phyloP scores from a whole-genome alignment of 2,888 invertebrate genomes.

The Ganaspis brasiliensis region DNA sequence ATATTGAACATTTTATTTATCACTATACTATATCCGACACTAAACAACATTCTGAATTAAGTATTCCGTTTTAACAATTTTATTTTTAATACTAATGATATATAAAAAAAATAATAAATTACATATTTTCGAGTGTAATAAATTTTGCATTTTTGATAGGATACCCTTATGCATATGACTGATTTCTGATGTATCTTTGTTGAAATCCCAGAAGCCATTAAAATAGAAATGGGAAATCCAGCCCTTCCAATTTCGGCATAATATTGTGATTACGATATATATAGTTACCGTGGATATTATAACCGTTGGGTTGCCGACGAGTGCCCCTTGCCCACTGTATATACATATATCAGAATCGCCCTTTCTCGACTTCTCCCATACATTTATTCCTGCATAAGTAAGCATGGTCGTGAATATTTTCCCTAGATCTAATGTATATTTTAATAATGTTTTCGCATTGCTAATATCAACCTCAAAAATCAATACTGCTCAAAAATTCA shows the following conservation, averaged over 20 bases:
- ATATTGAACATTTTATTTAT: too few relatives aligned
- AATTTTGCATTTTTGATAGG: slow-evolving; percentile 54
- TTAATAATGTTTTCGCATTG: slow-evolving; percentile 62
- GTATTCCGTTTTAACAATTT: too few relatives aligned
- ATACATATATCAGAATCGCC: slow-evolving; percentile 70
- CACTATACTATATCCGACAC: too few relatives aligned
- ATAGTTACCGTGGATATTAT: slow-evolving; percentile 51
- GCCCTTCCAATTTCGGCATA: slow-evolving; percentile 78
- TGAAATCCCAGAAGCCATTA: slow-evolving; percentile 78
- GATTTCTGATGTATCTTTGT: slow-evolving; percentile 67
- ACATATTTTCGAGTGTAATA: not conserved
- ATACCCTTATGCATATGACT: slow-evolving; percentile 58
- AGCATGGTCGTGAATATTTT: slow-evolving; percentile 70
- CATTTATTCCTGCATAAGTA: slow-evolving; percentile 78
- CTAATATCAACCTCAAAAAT: slow-evolving; percentile 11
- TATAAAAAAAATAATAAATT: not conserved
- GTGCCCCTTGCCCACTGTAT: slow-evolving; percentile 69
- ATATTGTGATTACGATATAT: slow-evolving; percentile 79
- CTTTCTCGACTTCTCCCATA: slow-evolving; percentile 68
- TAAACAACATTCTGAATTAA: too few relatives aligned
- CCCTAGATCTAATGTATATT: slow-evolving; percentile 71
- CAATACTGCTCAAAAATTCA: slow-evolving; percentile 18
- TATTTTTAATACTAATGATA: too few relatives aligned
- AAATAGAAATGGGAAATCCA: slow-evolving; percentile 78
- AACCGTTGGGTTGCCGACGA: slow-evolving; percentile 55